phyloP scores from a whole-genome alignment of 2,113 vertebrate species.

The Mungos mungo region DNA sequence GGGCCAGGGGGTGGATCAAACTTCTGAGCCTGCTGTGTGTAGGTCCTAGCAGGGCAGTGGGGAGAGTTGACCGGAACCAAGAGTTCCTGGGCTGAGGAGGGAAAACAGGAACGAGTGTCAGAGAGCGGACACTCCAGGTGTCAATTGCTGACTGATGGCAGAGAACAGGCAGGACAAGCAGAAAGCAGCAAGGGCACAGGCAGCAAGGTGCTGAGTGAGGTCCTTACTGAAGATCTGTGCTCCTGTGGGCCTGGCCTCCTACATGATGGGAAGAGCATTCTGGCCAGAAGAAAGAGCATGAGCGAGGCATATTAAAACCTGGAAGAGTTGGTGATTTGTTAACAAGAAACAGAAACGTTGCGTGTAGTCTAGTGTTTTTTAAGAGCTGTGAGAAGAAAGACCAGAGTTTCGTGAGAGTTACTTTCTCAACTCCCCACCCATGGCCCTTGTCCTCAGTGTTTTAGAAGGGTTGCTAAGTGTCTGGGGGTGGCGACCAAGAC shows the following conservation, averaged over 20 bases:
- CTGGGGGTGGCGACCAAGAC: not conserved
- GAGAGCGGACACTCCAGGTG: not conserved
- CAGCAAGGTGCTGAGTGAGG: accelerated
- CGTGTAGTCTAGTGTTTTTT: not conserved
- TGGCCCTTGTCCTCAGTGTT: not conserved
- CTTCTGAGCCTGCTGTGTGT: not conserved
- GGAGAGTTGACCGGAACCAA: not conserved
- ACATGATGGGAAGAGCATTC: not conserved
- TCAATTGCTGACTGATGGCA: accelerated
- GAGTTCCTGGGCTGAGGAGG: not conserved
- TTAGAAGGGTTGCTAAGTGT: not conserved
- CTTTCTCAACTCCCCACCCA: not conserved
- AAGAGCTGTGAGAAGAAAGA: not conserved
- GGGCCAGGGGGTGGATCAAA: not conserved
- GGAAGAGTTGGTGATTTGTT: not conserved
- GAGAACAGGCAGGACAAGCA: too few species aligned
- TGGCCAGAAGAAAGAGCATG: not conserved
- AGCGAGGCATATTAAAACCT: not conserved
- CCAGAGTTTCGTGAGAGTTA: not conserved
- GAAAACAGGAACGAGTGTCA: too few species aligned
- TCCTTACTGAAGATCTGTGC: accelerated
- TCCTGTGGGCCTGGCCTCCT: not conserved
- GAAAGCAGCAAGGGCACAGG: not conserved
- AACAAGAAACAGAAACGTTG: not conserved
- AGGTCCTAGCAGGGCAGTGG: not conserved